Evolutionary conservation across 2,797 vertebrate species (phyloP).

Genomic region (Eulemur mongoz): DNA sequence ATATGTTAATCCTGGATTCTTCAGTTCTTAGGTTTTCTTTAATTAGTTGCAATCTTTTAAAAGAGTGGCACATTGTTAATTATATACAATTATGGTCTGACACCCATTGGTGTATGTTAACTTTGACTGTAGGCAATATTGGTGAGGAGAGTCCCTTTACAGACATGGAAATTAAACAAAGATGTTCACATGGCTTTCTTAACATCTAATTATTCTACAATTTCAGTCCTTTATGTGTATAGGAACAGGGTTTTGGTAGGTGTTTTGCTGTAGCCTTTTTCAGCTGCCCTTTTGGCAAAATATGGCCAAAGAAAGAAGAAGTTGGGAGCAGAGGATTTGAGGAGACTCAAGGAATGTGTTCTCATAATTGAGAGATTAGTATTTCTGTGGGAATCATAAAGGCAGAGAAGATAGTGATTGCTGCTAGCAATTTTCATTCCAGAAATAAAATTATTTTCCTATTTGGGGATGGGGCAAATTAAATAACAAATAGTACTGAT

Average conservation of each 20-base stretch:
- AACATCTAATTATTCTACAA: neutral
- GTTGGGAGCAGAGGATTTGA: neutral
- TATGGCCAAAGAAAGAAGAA: neutral
- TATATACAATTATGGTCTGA: slow-evolving; percentile 7
- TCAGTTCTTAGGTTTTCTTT: neutral
- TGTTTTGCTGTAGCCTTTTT: neutral
- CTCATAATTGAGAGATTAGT: neutral
- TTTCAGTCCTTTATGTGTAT: neutral
- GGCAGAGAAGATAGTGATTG: neutral
- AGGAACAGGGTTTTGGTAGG: neutral
- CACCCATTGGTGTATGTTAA: neutral
- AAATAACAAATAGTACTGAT: neutral
- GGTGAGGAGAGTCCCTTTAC: neutral
- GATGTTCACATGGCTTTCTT: neutral
- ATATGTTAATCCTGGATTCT: neutral
- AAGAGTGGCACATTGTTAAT: slow-evolving; percentile 31
- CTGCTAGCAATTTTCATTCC: neutral
- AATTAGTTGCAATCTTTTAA: slow-evolving; percentile 33
- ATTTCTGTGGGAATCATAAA: neutral
- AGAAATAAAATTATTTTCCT: neutral
- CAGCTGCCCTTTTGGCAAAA: neutral
- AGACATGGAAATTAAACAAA: neutral
- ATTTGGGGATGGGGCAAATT: neutral
- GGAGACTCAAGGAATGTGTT: neutral
- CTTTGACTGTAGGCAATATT: neutral